Evolutionary conservation across 2,888 invertebrate genomes (phyloP), one percentile per base, ranked within the genome.

Genomic region (Ormyrus pomaceus): DNA sequence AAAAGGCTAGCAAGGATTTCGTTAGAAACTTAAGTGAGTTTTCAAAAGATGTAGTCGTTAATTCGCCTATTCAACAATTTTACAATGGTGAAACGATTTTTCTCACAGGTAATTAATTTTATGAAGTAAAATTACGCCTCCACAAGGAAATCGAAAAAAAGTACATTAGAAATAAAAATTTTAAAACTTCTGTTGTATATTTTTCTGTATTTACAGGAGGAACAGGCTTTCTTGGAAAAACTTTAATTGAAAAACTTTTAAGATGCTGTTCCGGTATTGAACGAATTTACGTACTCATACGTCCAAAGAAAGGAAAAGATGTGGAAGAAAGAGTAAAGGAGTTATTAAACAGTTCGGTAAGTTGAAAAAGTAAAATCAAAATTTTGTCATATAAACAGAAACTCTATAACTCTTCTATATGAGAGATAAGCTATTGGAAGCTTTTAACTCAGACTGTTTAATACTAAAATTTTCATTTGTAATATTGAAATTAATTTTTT

Each of bases 241-340:
- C 94, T 4, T 87, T 94, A 7, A 88, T 93, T 58, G 94, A 94
- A 84, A 94, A 94, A 87, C 87, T 94, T 56, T 89, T 94, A 13
- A 91, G 94, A 46, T 91, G 92, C 11, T 94, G 94, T 51, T 91
- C 92, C 0, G 91, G 92, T 19, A 87, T 94, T 0, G 90, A 92
- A 46, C 91, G 91, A 34, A 91, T 94, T 73, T 94, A 93, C 85
- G 84, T 87, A 0, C 85, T 94, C 9, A 91, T 93, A 0, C 90
- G 94, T 65, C 91, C 92, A 0, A 93, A 93, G 0, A 92, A 93
- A 81, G 93, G 48, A 6, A 65, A 78, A 68, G 46, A 72, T 48
- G 11, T 59, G 2, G 7, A 34, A 6, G n/a, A 61, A n/a, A 66
- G 68, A 68, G 13, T 72, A 11, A 45, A 68, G 6, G 58, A 59